Base-by-base conservation (phyloP, 2,888 invertebrate species). In the Caenorhabditis macrosperma region DNA sequence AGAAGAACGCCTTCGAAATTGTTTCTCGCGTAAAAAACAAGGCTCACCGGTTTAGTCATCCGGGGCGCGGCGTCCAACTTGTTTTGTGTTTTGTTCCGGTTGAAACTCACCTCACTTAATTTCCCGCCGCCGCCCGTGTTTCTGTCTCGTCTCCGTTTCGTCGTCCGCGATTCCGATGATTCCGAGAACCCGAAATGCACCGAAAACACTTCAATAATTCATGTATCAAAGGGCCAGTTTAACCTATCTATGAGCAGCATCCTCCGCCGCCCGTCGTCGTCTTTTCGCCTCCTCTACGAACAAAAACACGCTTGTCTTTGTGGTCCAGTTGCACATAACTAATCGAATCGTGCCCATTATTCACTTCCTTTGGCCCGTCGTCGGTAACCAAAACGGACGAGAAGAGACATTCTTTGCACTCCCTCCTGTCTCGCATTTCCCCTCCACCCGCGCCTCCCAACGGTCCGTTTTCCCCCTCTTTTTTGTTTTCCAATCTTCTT, bases 91-190 rank as follows among this genome's bases (percentile, higher is more conserved):
- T 52, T 44, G 41, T 30, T 26, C 28, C 22, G 24, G 12, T 50
- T 60, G 69, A 69, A 69, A 69, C 69, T 69, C 59, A 69, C 69
- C 69, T 69, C 69, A n/a, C 59, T 69, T 54, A 30, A 44, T 28
- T 67, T 46, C 33, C 38, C 38, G 6, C 38, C n/a, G n/a, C n/a
- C n/a, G n/a, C n/a, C n/a, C n/a, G n/a, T 38, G 5, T 44, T 20
- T 44, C 44, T 2, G n/a, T 17, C 41, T 30, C 54, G 28, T 7
- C 33, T 28, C 28, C 55, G 22, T 22, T 35, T 30, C 35, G n/a
- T n/a, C n/a, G 10, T 35, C 12, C 24, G 20, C 28, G 3, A 20
- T 67, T 26, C 33, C 35, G 24, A 12, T 30, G 4, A 24, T 69
- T 60, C 60, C 12, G n/a, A 60, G 52, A 69, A 44, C 69, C 60